Percentiles rank a stretch among this genome's conserved stretches.
Evolutionary conservation across 1,140 invertebrate species (phyloP).

Genomic region (Theocolax elegans): DNA sequence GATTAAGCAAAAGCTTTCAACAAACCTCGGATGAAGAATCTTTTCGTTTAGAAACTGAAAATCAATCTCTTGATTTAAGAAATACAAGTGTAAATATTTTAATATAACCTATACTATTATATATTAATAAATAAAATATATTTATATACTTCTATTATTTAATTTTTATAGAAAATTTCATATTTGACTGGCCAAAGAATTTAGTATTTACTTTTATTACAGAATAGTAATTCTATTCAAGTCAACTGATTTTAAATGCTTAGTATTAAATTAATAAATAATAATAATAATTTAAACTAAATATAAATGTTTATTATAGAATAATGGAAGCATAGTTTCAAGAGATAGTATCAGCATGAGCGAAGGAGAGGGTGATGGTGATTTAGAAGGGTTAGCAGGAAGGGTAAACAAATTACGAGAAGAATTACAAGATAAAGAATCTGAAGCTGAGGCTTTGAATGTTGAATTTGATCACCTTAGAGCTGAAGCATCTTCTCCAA

Average conservation of each 20-base stretch:
- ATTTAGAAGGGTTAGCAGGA: constrained; percentile 61
- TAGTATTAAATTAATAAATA: too few species aligned
- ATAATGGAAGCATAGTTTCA: constrained; percentile 52
- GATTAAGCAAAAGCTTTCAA: constrained; percentile 25
- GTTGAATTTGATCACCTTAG: constrained; percentile 63
- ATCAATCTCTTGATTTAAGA: constrained; percentile 46
- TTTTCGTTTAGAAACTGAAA: constrained; percentile 46
- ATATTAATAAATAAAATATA: background rate
- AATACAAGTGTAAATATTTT: constrained; percentile 48
- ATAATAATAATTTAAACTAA: background rate
- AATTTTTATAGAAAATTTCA: background rate
- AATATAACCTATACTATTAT: background rate
- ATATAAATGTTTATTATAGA: constrained; percentile 41
- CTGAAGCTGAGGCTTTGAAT: constrained; percentile 56
- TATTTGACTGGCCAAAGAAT: background rate
- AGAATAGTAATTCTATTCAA: too few species aligned
- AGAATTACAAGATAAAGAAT: constrained; percentile 60
- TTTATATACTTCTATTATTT: background rate
- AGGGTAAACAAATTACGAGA: constrained; percentile 61
- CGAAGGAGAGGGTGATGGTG: constrained; percentile 63
- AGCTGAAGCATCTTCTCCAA: constrained; percentile 59
- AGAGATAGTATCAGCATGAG: constrained; percentile 62
- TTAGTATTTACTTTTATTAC: too few species aligned
- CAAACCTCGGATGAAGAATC: constrained; percentile 56
- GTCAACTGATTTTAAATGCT: too few species aligned